Base-by-base conservation (phyloP, 2,797 vertebrate genomes). In the Silurus lanzhouensis region DNA sequence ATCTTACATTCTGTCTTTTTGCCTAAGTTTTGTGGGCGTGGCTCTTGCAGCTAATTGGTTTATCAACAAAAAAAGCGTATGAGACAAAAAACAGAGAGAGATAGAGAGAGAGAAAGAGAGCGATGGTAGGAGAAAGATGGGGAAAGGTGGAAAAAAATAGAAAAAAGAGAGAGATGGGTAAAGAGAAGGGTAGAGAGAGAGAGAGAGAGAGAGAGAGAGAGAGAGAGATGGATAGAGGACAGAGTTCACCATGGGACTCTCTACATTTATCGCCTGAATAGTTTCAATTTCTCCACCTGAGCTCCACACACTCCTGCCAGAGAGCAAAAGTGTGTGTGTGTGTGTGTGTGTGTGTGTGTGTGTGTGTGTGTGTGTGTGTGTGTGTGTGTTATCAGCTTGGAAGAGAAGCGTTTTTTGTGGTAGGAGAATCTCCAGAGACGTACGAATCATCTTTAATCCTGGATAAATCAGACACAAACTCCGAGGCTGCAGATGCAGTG, bases 211-310 rank as follows among this genome's bases (percentile, higher is more conserved):
- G 1, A 63, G 72, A 66, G 27, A 52, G 19, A 14, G 44, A 67
- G 46, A 22, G 31, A 60, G 22, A 84, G 9, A 52, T 52, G 9
- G 48, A 52, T 52, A 52, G 48, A 52, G 48, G 17, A 44, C 20
- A 68, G 85, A 52, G 83, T 60, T 78, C 86, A 58, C 85, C 67
- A 52, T 10, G 52, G 67, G n/a, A 76, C 61, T 70, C 67, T 84
- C 81, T 38, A 74, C 76, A 83, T 82, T 88, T 70, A 79, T 25
- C 48, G 75, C 83, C 84, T 88, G 64, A 85, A 83, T 64, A 79
- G 83, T 86, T 90, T 83, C 63, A 88, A 86, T 87, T 78, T 88
- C 67, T 87, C 81, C 89, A 88, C 81, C 83, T 85, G 87, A 71
- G 83, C 83, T 86, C 80, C 31, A 80, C 20, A 70, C 74, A 27